Conservation (phyloP, 2,888 invertebrate species). For the Emmelina monodactyla region DNA sequence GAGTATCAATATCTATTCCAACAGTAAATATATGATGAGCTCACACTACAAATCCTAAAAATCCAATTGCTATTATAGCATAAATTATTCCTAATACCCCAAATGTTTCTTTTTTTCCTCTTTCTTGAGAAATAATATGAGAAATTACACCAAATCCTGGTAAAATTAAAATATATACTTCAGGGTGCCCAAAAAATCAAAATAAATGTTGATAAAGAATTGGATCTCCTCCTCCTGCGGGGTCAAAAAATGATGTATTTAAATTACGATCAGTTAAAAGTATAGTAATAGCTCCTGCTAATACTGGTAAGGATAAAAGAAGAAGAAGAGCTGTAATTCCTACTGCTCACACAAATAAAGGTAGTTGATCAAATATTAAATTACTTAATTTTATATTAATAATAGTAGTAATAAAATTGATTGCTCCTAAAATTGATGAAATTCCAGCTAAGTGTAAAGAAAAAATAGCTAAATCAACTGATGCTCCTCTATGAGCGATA, state of each 20-base stretch:
- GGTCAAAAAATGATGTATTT: slow-evolving; percentile 84
- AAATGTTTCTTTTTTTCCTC: slow-evolving; percentile 78
- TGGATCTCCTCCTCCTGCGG: slow-evolving; percentile 80
- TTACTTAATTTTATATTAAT: slow-evolving; percentile 73
- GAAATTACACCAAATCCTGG: slow-evolving; percentile 85
- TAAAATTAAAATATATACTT: slow-evolving; percentile 87
- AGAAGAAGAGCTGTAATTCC: slow-evolving; percentile 60
- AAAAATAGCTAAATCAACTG: slow-evolving; percentile 81
- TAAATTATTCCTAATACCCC: slow-evolving; percentile 80
- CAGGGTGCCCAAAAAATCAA: slow-evolving; percentile 89
- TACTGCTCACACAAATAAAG: slow-evolving; percentile 79
- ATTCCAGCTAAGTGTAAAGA: slow-evolving; percentile 78
- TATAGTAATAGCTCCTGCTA: slow-evolving; percentile 84
- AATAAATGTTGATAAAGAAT: slow-evolving; percentile 85
- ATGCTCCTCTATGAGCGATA: slow-evolving; percentile 70
- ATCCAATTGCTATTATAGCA: slow-evolving; percentile 83
- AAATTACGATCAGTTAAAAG: slow-evolving; percentile 80
- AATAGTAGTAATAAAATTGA: slow-evolving; percentile 82
- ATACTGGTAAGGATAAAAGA: slow-evolving; percentile 74
- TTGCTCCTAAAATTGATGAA: slow-evolving; percentile 76
- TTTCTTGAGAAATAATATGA: slow-evolving; percentile 78
- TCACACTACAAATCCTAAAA: slow-evolving; percentile 85
- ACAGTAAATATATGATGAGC: slow-evolving; percentile 88
- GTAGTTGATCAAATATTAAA: slow-evolving; percentile 70
- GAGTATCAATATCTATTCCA: slow-evolving; percentile 83